phyloP scores from a whole-genome alignment of 2,113 vertebrate genomes.

The Brachyhypopomus gauderio region DNA sequence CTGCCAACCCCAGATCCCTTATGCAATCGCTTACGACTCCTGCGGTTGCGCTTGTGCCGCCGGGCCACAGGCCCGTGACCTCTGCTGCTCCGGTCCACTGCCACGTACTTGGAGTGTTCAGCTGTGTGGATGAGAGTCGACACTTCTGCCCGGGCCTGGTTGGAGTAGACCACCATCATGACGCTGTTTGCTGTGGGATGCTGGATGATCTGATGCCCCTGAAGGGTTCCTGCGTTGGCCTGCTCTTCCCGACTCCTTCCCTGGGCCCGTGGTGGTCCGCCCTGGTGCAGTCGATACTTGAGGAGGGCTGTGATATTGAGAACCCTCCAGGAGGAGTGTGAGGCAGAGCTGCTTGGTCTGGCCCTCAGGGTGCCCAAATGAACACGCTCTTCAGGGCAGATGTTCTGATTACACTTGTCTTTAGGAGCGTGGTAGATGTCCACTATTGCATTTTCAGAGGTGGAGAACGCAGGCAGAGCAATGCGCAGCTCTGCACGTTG shows the following conservation, averaged over 20 bases:
- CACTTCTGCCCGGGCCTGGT: slow-evolving; percentile 61
- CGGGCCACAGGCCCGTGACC: slow-evolving; percentile 22
- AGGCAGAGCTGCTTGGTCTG: slow-evolving; percentile 50
- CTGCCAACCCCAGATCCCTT: slow-evolving; percentile 25
- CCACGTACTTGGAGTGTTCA: slow-evolving; percentile 80
- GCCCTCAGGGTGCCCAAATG: slow-evolving; percentile 75
- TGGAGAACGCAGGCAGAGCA: slow-evolving; percentile 63
- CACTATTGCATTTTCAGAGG: slow-evolving; percentile 61
- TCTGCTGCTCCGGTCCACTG: slow-evolving; percentile 56
- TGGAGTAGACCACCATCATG: slow-evolving; percentile 85
- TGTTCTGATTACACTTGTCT: slow-evolving; percentile 35
- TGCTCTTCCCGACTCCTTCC: slow-evolving; percentile 6
- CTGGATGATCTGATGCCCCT: slow-evolving; percentile 39
- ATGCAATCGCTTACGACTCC: slow-evolving; percentile 60
- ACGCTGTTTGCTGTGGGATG: slow-evolving; percentile 62
- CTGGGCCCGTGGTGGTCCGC: rapidly evolving
- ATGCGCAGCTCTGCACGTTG: slow-evolving; percentile 80
- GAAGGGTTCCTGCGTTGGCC: neutral
- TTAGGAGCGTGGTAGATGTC: slow-evolving; percentile 78
- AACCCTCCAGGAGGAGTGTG: slow-evolving; percentile 77
- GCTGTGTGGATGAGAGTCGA: slow-evolving; percentile 80
- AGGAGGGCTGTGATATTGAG: slow-evolving; percentile 81
- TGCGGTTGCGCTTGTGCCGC: slow-evolving; percentile 61
- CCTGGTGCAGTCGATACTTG: slow-evolving; percentile 73
- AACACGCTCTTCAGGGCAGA: slow-evolving; percentile 64